phyloP scores from a whole-genome alignment of 2,888 invertebrate genomes.

The Spodoptera littoralis region DNA sequence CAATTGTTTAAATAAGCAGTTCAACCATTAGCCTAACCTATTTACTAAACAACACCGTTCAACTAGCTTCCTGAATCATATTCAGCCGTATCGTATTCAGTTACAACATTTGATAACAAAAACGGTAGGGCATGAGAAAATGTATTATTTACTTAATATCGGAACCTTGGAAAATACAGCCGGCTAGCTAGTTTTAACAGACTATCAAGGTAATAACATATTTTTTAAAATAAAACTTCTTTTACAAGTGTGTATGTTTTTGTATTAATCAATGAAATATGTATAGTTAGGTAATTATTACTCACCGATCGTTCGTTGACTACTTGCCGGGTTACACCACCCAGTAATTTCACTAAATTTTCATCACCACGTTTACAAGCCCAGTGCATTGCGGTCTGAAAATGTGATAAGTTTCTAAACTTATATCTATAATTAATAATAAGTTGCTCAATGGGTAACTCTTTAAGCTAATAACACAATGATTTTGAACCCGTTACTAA shows the following conservation, averaged over 20 bases:
- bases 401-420: slow-evolving; percentile 32
- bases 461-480: slow-evolving; percentile 56
- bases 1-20: no score
- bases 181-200: no score
- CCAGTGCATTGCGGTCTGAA: slow-evolving; percentile 98
- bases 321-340: slow-evolving; percentile 94
- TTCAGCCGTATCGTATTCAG: no score
- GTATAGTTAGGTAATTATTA: slow-evolving; percentile 15
- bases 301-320: slow-evolving; percentile 96
- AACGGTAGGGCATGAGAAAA: no score
- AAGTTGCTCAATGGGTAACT: slow-evolving; percentile 25
- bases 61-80: no score
- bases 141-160: no score
- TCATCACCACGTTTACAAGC: slow-evolving; percentile 98
- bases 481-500: slow-evolving; percentile 68
- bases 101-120: no score
- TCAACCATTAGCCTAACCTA: no score
- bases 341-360: slow-evolving; percentile 96
- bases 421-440: slow-evolving; percentile 3
- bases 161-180: no score
- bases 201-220: no score
- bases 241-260: background rate
- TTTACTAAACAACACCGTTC: no score
- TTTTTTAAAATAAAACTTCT: no score
- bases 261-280: background rate